Conservation (phyloP, 2,797 vertebrate species). For the Diglossa cyanea region DNA sequence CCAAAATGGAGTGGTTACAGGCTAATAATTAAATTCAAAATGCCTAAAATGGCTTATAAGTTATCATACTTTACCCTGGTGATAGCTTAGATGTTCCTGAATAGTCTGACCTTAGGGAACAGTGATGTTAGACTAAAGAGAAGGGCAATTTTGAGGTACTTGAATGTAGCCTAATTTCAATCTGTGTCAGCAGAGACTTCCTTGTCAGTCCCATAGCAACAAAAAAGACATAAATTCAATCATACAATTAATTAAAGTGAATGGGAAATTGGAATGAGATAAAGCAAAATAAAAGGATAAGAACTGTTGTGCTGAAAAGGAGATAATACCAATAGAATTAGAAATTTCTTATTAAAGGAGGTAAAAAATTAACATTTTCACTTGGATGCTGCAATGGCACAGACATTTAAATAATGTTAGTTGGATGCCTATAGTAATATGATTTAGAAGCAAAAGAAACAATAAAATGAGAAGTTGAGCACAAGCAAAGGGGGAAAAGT, state of each 20-base stretch:
- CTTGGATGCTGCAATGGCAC: neutral
- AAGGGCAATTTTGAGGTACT: neutral
- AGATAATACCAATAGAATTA: neutral
- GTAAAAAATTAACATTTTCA: neutral
- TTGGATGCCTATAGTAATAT: neutral
- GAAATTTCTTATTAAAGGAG: neutral
- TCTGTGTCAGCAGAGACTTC: neutral
- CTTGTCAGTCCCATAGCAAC: neutral
- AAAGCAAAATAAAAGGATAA: neutral
- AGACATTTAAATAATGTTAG: neutral
- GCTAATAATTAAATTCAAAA: neutral
- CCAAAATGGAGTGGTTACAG: neutral
- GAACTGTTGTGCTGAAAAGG: neutral
- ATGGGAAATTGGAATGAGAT: neutral
- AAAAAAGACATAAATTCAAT: neutral
- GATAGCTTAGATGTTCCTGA: neutral
- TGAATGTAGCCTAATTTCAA: neutral
- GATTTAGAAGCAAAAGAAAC: neutral
- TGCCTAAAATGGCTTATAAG: neutral
- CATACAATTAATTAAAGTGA: neutral
- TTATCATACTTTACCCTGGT: neutral
- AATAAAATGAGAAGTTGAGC: neutral
- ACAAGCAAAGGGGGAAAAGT: neutral
- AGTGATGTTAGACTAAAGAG: neutral
- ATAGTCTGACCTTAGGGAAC: neutral